A percentile compares a stretch with the other conserved stretches of the same genome.
These are phyloP conservation scores for Drosophila pruinosa DNA, from an alignment of 1,140 invertebrate genomes.

Conservation along the genomic window DNA sequence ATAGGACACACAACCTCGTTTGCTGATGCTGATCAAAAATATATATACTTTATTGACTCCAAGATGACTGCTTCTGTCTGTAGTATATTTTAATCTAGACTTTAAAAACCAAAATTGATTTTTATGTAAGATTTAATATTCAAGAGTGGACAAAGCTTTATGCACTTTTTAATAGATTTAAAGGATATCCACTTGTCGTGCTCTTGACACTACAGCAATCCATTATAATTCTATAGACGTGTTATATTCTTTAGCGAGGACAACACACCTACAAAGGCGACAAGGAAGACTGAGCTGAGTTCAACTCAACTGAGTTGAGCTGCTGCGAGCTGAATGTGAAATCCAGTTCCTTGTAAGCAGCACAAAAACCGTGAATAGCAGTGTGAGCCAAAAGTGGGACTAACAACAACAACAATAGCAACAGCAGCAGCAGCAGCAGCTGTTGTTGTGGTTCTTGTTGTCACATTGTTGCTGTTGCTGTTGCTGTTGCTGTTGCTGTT, in stretches of 20 bases:
- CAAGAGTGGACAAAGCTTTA: too few species aligned
- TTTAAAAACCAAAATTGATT: too few species aligned
- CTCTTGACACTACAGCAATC: neutral
- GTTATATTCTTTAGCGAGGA: constrained; percentile 5
- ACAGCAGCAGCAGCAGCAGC: constrained; percentile 42
- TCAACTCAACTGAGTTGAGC: constrained; percentile 5
- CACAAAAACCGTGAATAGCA: constrained; percentile 12
- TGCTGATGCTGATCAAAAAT: too few species aligned
- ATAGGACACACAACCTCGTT: too few species aligned
- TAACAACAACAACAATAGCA: constrained; percentile 1
- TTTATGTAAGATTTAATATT: too few species aligned
- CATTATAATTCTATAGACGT: neutral
- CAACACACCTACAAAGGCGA: constrained; percentile 61
- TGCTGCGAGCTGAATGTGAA: constrained; percentile 54
- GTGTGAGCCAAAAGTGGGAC: neutral
- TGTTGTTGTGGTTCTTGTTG: constrained; percentile 48
- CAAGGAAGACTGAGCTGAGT: constrained; percentile 54
- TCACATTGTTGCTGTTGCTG: constrained; percentile 40
- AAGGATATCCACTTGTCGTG: neutral
- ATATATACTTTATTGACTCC: too few species aligned
- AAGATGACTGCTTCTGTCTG: too few species aligned
- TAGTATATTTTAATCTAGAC: too few species aligned
- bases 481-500: constrained; percentile 16
- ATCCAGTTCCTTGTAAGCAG: constrained; percentile 29
- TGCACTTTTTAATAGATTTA: neutral